Base-by-base conservation (phyloP, 1,140 invertebrate species). In the Brachionus rotundiformis region DNA sequence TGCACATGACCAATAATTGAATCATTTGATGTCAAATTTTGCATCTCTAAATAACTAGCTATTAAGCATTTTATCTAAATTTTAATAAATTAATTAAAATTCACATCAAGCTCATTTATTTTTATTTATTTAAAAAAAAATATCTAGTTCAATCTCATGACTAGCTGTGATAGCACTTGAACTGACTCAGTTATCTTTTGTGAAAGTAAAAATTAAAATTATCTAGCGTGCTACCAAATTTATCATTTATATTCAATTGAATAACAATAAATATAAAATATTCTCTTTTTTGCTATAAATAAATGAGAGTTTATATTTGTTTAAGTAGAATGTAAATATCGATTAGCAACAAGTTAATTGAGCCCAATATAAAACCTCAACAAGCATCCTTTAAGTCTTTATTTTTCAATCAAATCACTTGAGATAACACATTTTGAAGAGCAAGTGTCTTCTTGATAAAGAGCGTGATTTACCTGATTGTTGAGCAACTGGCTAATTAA, bases 341-440 rank as follows among this genome's bases (percentile, higher is more conserved):
- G 47, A 54, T 54, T 54, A 54, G 16, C 47, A 54, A 54, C 47
- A 54, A 54, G 47, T 25, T 54, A 54, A 54, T 23, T 54, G 47
- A 54, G 8, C 47, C 7, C 7, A 39, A 39, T 10, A 39, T 2
- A 54, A 23, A 54, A 54, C 7, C 5, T 54, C 0, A 54, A 54
- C 47, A 19, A 54, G 47, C 47, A 19, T 54, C 47, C 47, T 54
- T 54, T 54, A 54, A 54, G 47, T 25, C 23, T 54, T 54, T 54
- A 19, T 54, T 54, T 7, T 16, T n/a, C 47, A 54, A 54, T 54
- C 3, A 54, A 54, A 54, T 54, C 47, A 54, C 47, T 54, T 54
- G 19, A 54, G 19, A 54, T 54, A 41, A 19, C 47, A 54, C 47
- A 54, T 54, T 39, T 54, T 54, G 16, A 54, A 54, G 47, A 23